A percentile compares a stretch with the other conserved stretches of the same genome.
phyloP scores from a whole-genome alignment of 1,140 invertebrate genomes.

The Rhopalosiphum padi region DNA sequence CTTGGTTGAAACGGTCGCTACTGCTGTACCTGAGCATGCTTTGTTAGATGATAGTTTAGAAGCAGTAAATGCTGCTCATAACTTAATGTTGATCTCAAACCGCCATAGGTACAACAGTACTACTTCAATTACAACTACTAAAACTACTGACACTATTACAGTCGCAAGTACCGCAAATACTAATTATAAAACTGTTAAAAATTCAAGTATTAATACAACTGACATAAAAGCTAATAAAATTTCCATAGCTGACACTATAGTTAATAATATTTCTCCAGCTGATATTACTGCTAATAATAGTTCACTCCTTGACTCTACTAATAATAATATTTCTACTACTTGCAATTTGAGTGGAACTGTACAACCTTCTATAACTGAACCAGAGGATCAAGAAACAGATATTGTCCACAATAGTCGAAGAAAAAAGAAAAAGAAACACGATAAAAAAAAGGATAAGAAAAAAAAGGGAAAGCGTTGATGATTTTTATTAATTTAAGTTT shows the following conservation, averaged over 20 bases:
- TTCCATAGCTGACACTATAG: neutral
- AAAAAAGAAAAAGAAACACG: constrained; percentile 51
- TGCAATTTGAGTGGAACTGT: neutral
- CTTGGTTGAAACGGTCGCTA: constrained; percentile 31
- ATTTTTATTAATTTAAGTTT: constrained; percentile 33
- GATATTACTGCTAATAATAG: neutral
- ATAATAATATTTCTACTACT: neutral
- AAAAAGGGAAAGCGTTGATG: constrained; percentile 53
- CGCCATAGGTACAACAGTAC: constrained; percentile 55
- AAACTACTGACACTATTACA: neutral
- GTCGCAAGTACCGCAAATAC: neutral
- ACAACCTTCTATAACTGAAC: neutral
- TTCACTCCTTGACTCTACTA: neutral
- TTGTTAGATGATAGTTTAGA: constrained; percentile 55
- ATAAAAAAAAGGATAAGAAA: constrained; percentile 54
- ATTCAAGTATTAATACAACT: neutral
- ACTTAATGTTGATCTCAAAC: constrained; percentile 54
- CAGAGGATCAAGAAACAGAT: constrained; percentile 20
- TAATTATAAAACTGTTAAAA: neutral
- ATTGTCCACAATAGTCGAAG: constrained; percentile 37
- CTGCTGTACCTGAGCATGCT: constrained; percentile 48
- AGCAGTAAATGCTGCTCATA: constrained; percentile 54
- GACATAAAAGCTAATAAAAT: neutral
- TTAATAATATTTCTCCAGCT: neutral
- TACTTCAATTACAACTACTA: neutral